Conservation (phyloP, 2,113 vertebrate species). For the Nothocercus julius region DNA sequence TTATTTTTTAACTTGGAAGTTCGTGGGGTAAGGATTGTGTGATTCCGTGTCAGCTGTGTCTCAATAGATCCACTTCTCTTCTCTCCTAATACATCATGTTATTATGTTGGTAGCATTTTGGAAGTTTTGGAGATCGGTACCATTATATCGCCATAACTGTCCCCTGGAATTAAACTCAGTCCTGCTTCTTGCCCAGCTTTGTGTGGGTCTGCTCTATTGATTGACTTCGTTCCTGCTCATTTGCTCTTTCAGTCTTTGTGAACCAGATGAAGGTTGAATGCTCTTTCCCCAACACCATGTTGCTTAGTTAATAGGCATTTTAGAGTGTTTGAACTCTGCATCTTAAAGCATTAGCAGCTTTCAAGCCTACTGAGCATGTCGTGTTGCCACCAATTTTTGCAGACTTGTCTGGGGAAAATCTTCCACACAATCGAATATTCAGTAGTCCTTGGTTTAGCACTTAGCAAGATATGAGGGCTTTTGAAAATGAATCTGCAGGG, state of each 20-base stretch:
- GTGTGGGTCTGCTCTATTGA: neutral
- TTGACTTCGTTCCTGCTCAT: neutral
- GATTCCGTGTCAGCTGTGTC: neutral
- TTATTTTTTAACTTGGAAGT: neutral
- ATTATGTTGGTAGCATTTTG: neutral
- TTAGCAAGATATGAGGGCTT: neutral
- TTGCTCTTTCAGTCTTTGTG: neutral
- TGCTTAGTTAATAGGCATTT: neutral
- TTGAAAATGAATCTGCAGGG: neutral
- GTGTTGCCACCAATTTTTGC: neutral
- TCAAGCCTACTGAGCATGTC: neutral
- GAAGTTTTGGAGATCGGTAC: neutral
- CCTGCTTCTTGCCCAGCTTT: neutral
- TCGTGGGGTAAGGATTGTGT: neutral
- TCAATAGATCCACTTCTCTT: neutral
- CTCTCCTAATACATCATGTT: neutral
- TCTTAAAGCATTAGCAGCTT: neutral
- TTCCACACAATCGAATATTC: neutral
- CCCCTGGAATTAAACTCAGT: neutral
- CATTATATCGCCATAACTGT: neutral
- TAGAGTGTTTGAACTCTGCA: neutral
- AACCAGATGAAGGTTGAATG: neutral
- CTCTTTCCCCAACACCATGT: neutral
- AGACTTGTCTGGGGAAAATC: neutral
- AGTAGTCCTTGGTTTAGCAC: neutral